Evolutionary conservation across 2,113 vertebrate species (phyloP), one percentile per base, ranked within the genome.

Genomic region (Isichthys henryi): DNA sequence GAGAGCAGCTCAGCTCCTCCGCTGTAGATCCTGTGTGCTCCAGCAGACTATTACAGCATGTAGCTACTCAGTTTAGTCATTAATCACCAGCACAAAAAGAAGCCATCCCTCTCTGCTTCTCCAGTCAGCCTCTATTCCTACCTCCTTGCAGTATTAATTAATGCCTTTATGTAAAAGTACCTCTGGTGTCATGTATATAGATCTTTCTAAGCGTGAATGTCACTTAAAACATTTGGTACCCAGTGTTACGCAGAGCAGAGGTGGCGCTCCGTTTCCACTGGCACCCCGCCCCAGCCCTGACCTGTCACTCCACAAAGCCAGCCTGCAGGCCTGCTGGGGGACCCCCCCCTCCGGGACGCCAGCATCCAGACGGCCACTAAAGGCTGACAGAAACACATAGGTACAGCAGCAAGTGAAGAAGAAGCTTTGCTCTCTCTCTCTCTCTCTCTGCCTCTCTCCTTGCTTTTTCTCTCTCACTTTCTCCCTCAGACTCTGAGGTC

Each of bases 401-500:
- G 70, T 87, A 89, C 89, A 62, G 19, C 46, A 19, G 45, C 86
- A 56, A 86, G 52, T 89, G 50, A 74, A 83, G n/a, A 58, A 56
- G 48, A 23, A n/a, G 21, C 7, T 23, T 58, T n/a, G 19, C 56
- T 23, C 56, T 58, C 56, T 58, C 21, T 23, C 21, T 58, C 53
- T n/a, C 23, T 35, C 58, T 11, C 66, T 35, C 70, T 77, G 5
- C n/a, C 5, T 2, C 70, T 8, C 70, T 80, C 35, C 35, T 77
- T 77, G 13, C 70, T 39, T 13, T 77, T 77, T 17, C 74, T 80
- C 35, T 39, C 74, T 80, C 11, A 19, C 39, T 84, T n/a, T 31
- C 84, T 90, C 74, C 84, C 74, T 58, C n/a, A n/a, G 49, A 62
- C 89, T 58, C 53, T 35, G 46, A 87, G 88, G 85, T 84, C 56